Conservation (phyloP, 30 jellyfish, hydroid and myxozoan species). For the Nemopilema nomurai region DNA sequence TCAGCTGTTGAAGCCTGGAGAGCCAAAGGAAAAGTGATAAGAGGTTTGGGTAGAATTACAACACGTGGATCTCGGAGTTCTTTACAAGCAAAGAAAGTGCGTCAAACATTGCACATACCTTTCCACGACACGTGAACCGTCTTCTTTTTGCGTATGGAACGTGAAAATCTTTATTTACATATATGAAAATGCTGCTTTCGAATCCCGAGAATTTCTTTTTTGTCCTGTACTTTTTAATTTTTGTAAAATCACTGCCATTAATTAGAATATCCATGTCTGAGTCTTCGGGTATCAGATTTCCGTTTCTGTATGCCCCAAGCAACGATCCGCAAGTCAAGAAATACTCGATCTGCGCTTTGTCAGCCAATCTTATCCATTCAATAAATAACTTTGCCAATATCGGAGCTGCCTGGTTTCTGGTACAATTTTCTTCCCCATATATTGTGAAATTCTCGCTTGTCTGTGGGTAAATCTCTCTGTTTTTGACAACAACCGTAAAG, state of each 20-base stretch:
- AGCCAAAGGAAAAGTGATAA: too few species aligned
- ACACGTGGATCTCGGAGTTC: too few species aligned
- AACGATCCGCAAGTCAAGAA: slow-evolving; percentile 83
- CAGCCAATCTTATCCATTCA: slow-evolving; percentile 69
- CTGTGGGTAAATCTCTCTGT: slow-evolving; percentile 8
- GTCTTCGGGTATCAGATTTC: slow-evolving; percentile 80
- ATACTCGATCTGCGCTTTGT: slow-evolving; percentile 47
- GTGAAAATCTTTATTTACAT: slow-evolving; percentile 71
- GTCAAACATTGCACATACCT: slow-evolving; percentile 44
- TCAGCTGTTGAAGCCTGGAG: too few species aligned
- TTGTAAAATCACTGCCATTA: slow-evolving; percentile 33
- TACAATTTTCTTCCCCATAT: slow-evolving; percentile 81
- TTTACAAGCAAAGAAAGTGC: not conserved
- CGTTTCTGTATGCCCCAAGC: slow-evolving; percentile 85
- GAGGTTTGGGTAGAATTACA: too few species aligned
- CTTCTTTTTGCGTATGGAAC: slow-evolving; percentile 74
- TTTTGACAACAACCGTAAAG: not conserved
- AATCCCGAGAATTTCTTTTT: slow-evolving; percentile 57
- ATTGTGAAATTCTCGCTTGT: slow-evolving; percentile 9
- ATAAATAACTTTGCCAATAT: slow-evolving; percentile 36
- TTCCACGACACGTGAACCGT: slow-evolving; percentile 82
- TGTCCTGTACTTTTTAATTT: slow-evolving; percentile 42
- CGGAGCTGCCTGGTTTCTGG: slow-evolving; percentile 2
- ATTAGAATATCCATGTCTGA: slow-evolving; percentile 75
- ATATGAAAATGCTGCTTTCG: slow-evolving; percentile 59